These are phyloP conservation scores for Australoheros facetus DNA, from an alignment of 2,797 vertebrate genomes.

Conservation along the genomic window DNA sequence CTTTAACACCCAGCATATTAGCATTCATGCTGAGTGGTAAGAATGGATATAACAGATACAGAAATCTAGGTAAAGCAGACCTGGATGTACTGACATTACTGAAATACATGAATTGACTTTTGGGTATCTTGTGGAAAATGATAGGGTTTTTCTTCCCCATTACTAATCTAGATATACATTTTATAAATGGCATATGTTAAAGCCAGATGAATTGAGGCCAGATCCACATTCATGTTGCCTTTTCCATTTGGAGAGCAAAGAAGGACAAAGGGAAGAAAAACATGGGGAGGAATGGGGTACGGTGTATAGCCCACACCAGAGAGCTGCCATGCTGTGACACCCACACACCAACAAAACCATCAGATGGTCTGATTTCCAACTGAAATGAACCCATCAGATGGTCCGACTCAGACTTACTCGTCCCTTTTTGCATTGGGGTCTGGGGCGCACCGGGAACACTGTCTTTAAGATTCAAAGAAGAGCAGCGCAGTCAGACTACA, in stretches of 20 bases:
- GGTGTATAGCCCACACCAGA: conserved; percentile 54
- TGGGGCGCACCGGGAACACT: conserved; percentile 88
- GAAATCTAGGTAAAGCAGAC: background rate
- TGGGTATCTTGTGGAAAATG: background rate
- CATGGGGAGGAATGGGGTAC: background rate
- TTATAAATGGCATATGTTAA: conserved; percentile 22
- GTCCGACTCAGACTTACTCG: conserved; percentile 83
- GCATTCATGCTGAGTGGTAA: conserved; percentile 23
- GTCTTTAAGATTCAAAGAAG: conserved; percentile 85
- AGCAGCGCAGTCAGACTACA: conserved; percentile 61
- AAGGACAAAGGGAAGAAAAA: background rate
- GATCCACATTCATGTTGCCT: conserved; percentile 18
- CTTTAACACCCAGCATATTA: conserved; percentile 14
- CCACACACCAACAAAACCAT: conserved; percentile 66
- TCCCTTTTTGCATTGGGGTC: conserved; percentile 90
- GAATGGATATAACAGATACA: background rate
- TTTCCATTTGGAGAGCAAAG: conserved; percentile 22
- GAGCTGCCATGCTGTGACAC: conserved; percentile 64
- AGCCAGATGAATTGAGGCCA: conserved; percentile 16
- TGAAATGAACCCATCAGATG: conserved; percentile 66
- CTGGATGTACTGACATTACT: too few species aligned
- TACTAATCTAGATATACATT: background rate
- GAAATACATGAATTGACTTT: background rate
- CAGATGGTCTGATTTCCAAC: conserved; percentile 43
- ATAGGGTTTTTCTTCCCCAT: too few species aligned